Percentiles rank a stretch among this genome's conserved stretches.
phyloP scores from a whole-genome alignment of 2,113 vertebrate species.

The Hystrix brachyura region DNA sequence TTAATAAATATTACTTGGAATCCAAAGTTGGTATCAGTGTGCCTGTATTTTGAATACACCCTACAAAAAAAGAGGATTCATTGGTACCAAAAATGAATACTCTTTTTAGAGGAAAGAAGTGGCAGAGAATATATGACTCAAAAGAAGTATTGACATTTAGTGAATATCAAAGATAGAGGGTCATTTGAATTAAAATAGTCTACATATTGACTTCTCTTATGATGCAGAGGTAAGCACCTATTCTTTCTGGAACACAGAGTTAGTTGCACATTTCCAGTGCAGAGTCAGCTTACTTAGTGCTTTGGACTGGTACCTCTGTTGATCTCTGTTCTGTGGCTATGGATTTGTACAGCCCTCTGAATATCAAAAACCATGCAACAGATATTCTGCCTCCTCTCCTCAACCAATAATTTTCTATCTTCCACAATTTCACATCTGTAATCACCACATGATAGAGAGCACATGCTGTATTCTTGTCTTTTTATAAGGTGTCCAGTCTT shows the following conservation, averaged over 20 bases:
- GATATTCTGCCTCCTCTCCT: not conserved
- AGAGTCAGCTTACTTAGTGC: not conserved
- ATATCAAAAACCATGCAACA: not conserved
- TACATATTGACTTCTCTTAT: not conserved
- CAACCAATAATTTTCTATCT: not conserved
- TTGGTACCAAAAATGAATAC: not conserved
- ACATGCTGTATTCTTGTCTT: not conserved
- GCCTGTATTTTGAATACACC: not conserved
- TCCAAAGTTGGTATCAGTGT: not conserved
- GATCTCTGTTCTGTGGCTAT: not conserved
- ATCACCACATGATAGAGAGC: not conserved
- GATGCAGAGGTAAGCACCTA: not conserved
- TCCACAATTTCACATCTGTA: not conserved
- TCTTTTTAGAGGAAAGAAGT: not conserved
- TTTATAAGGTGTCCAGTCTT: not conserved
- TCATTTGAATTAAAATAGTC: not conserved
- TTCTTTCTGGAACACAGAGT: not conserved
- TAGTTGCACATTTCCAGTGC: not conserved
- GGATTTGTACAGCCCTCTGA: not conserved
- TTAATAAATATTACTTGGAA: slow-evolving; percentile 5
- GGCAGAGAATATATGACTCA: not conserved
- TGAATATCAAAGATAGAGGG: not conserved
- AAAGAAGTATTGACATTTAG: not conserved
- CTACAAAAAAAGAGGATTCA: slow-evolving; percentile 29
- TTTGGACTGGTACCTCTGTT: not conserved